Evolutionary conservation across 2,888 invertebrate genomes (phyloP).

Genomic region (Spisula solida): DNA sequence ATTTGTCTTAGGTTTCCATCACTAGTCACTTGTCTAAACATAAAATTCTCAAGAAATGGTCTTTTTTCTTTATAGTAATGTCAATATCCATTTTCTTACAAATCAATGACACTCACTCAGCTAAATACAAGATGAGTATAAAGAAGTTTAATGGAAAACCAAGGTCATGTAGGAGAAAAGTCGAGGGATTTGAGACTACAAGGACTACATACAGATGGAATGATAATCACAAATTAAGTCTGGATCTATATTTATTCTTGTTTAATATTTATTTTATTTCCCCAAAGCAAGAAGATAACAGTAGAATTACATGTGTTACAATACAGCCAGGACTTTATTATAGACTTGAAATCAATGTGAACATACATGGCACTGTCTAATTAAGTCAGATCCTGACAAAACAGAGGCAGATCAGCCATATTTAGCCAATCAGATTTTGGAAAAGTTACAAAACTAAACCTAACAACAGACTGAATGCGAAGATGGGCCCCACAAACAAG

Average conservation of each 20-base stretch:
- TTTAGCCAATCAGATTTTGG: no score
- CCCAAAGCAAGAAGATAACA: neutral
- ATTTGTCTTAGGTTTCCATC: slow-evolving; percentile 18
- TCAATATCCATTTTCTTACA: slow-evolving; percentile 3
- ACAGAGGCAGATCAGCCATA: no score
- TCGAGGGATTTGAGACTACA: neutral
- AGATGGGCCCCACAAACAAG: no score
- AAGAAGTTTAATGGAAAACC: neutral
- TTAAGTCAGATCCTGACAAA: no score
- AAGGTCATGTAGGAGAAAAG: neutral
- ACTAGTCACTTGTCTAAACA: slow-evolving; percentile 7
- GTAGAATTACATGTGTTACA: neutral
- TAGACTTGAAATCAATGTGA: neutral
- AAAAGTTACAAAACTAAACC: no score
- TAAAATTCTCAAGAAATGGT: slow-evolving; percentile 17
- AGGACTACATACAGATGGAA: neutral
- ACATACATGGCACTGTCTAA: no score
- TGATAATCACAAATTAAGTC: slow-evolving; percentile 15
- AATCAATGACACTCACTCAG: neutral
- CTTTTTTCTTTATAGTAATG: slow-evolving; percentile 2
- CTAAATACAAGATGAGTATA: neutral
- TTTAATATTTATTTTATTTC: slow-evolving; percentile 16
- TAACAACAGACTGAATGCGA: no score
- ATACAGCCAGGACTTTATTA: neutral
- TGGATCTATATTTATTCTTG: neutral